Evolutionary conservation across 1,140 invertebrate genomes (phyloP), one percentile per base, ranked within the genome.

Genomic region (Caenorhabditis briggsae): DNA sequence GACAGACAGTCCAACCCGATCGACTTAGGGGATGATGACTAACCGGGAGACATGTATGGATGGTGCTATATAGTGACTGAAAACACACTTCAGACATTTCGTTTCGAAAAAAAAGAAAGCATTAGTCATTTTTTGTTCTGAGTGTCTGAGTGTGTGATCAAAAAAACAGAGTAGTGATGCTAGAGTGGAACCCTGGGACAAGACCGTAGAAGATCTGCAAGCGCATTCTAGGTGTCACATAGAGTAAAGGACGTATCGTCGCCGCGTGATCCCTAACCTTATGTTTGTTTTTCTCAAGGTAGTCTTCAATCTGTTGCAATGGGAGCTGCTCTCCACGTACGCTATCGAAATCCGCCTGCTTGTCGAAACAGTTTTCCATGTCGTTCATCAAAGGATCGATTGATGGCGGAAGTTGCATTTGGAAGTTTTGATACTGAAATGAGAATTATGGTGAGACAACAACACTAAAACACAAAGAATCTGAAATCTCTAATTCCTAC

Each of bases 201-300:
- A 33, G 33, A 33, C 33, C 33, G 33, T 33, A 33, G 33, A 33
- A 18, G 12, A 20, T 33, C 70, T 23, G 70, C 70, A 50, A 78
- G 70, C 70, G 70, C 18, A 53, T 11, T 18, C 70, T 78, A 78
- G 70, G 43, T 78, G 70, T 70, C 41, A 70, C 16, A n/a, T 61
- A 43, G 46, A n/a, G 12, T 3, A n/a, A 16, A n/a, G 23, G 12
- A 78, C 14, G 2, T 7, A 53, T 6, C 43, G 70, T 78, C 70
- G 70, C 70, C 46, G 70, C 70, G 70, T 78, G 82, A 61, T 33
- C 64, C 58, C 86, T 74, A 50, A 87, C 86, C 74, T 83, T 84
- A 7, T 83, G 64, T 25, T 87, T 87, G 33, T 87, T 87, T 53
- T 84, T 65, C 48, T 53, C 64, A 25, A 87, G 48, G 53, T 56